Base-by-base conservation (phyloP, 64 coral and sea anemone species). In the Actinia equina region DNA sequence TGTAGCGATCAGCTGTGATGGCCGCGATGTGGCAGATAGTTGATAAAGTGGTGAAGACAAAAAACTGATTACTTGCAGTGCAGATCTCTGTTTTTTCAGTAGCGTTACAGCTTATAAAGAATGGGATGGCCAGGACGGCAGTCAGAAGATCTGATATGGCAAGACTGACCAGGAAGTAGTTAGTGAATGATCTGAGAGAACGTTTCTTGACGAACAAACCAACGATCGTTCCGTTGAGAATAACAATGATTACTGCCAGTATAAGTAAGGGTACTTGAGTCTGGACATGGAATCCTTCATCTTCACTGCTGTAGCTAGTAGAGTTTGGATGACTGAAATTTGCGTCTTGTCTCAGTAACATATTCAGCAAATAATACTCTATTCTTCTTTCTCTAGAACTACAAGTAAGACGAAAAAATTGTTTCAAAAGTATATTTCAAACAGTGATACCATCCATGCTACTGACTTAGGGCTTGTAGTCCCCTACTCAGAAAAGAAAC, bases 1-100 rank as follows among this genome's bases (percentile, higher is more conserved):
- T 62, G 83, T 85, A 85, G 44, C 59, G 22, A 22, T 85, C 83
- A 16, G 59, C 25, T 41, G 83, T 85, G 5, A 85, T 85, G 17
- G 52, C 52, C 5, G 83, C 83, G 55, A 85, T 85, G 44, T 57
- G 55, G 17, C 8, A 57, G n/a, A 85, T 59, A 16, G 59, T 85
- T 17, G 51, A 85, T 42, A 85, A 30, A 18, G 83, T 52, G 18
- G 83, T 60, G 55, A 85, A 85, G 59, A 63, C 59, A 22, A 85
- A 85, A 54, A 85, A 42, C 53, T 44, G 49, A 26, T 13, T 54
- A 26, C 52, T 54, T 85, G 56, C 3, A 17, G 27, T 2, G 19
- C 83, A 85, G 4, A 85, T 6, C n/a, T 60, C 41, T 5, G 10
- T 57, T 57, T 25, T 22, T 0, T 17, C 4, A 42, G 83, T 85